Evolutionary conservation across 1,140 invertebrate species (phyloP).

Genomic region (Bursaphelenchus mucronatus): DNA sequence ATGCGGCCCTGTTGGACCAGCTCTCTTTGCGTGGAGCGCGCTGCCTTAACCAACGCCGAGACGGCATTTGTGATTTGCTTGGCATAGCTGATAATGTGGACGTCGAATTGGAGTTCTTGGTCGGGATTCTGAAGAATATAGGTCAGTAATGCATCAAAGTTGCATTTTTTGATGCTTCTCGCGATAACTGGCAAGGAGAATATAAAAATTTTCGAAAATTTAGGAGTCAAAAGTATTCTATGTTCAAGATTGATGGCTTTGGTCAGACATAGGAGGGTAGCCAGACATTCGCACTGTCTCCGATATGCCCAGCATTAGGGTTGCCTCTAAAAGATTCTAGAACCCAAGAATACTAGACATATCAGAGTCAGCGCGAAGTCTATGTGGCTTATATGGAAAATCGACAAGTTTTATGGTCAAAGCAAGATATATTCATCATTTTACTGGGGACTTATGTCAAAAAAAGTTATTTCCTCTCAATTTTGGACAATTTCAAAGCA

Average conservation of each 20-base stretch:
- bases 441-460: too few species aligned
- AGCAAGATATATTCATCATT: too few species aligned
- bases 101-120: slow-evolving; percentile 79
- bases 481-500: too few species aligned
- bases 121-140: slow-evolving; percentile 67
- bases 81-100: slow-evolving; percentile 95
- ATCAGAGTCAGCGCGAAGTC: slow-evolving; percentile 44
- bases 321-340: slow-evolving; percentile 22
- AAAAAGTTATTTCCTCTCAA: too few species aligned
- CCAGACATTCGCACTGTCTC: slow-evolving; percentile 25
- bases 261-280: background rate
- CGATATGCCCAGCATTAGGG: slow-evolving; percentile 58
- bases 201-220: too few species aligned
- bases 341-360: slow-evolving; percentile 62
- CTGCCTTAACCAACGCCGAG: slow-evolving; percentile 88
- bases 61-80: slow-evolving; percentile 95
- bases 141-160: background rate
- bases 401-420: background rate
- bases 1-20: slow-evolving; percentile 54
- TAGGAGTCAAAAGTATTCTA: too few species aligned
- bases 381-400: background rate
- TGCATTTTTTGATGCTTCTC: background rate
- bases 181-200: too few species aligned
- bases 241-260: too few species aligned
- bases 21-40: slow-evolving; percentile 88